Conservation (phyloP, 37 sponge, comb jelly and placozoan species). For the Hexactinellida sp. region DNA sequence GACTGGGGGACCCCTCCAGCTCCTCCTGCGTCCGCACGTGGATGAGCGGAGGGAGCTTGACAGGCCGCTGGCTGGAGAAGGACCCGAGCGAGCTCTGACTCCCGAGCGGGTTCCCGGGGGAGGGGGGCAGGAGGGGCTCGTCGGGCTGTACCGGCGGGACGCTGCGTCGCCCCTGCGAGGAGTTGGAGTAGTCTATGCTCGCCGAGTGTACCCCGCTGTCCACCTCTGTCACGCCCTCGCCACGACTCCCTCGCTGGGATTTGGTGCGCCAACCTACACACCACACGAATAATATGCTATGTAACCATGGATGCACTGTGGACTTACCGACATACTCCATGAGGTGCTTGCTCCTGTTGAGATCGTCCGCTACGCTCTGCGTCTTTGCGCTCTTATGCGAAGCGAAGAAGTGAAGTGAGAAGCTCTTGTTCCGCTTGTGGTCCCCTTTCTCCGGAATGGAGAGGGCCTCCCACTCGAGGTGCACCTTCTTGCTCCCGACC, state of each 20-base stretch:
- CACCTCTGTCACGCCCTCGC: background rate
- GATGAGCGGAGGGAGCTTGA: conserved; percentile 49
- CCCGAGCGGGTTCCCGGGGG: background rate
- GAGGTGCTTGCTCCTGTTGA: background rate
- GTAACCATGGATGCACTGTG: background rate
- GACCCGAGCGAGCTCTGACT: background rate
- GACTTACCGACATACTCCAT: conserved; percentile 12
- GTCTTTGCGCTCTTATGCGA: background rate
- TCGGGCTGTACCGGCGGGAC: background rate
- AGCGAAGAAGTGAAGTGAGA: background rate
- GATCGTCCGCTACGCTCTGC: background rate
- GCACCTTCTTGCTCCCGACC: background rate
- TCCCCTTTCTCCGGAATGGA: background rate
- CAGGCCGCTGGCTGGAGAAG: background rate
- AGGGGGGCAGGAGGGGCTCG: background rate
- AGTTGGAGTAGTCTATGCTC: background rate
- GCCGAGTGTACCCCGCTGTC: conserved; percentile 7
- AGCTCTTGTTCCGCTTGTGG: background rate
- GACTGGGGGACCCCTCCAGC: background rate
- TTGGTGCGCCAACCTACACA: background rate
- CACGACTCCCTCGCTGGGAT: conserved; percentile 7
- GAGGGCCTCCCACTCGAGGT: background rate
- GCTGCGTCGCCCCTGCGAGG: background rate
- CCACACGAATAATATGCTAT: background rate
- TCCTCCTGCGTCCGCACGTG: conserved; percentile 15